Percentiles rank a stretch among this genome's conserved stretches.
These are phyloP conservation scores for Zootoca vivipara DNA, from an alignment of 2,113 vertebrate species.

Conservation along the genomic window DNA sequence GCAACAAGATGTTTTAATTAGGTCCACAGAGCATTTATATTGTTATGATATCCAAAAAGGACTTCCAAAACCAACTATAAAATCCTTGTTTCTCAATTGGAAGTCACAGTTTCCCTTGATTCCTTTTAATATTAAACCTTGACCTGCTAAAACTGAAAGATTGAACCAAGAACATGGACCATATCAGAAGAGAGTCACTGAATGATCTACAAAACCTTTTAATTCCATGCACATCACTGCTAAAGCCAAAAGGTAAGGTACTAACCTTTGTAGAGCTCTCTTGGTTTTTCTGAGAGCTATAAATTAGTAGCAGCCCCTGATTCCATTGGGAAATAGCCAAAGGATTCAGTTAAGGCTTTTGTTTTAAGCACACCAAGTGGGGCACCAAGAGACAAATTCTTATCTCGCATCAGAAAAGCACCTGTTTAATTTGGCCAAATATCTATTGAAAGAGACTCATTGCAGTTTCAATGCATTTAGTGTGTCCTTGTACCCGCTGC, in stretches of 20 bases:
- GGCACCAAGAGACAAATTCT: too few relatives aligned
- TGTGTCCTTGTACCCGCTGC: too few relatives aligned
- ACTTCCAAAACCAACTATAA: not conserved
- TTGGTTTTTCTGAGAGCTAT: not conserved
- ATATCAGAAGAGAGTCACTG: not conserved
- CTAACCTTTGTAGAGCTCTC: not conserved
- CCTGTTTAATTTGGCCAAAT: too few relatives aligned
- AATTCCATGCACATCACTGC: not conserved
- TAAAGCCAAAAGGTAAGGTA: not conserved
- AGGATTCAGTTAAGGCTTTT: too few relatives aligned
- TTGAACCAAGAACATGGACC: not conserved
- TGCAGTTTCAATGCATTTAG: too few relatives aligned
- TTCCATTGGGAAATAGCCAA: not conserved
- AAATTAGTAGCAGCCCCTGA: not conserved
- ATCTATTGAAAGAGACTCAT: too few relatives aligned
- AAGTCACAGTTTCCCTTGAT: not conserved
- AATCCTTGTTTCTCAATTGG: not conserved
- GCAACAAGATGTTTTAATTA: not conserved
- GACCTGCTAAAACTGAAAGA: not conserved
- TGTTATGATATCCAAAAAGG: not conserved
- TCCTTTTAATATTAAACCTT: not conserved
- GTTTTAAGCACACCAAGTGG: too few relatives aligned
- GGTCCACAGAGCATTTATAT: not conserved
- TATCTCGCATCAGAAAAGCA: too few relatives aligned
- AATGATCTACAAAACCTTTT: not conserved